These are phyloP conservation scores for Nothoprocta perdicaria DNA, from an alignment of 2,113 vertebrate species.

Conservation along the genomic window DNA sequence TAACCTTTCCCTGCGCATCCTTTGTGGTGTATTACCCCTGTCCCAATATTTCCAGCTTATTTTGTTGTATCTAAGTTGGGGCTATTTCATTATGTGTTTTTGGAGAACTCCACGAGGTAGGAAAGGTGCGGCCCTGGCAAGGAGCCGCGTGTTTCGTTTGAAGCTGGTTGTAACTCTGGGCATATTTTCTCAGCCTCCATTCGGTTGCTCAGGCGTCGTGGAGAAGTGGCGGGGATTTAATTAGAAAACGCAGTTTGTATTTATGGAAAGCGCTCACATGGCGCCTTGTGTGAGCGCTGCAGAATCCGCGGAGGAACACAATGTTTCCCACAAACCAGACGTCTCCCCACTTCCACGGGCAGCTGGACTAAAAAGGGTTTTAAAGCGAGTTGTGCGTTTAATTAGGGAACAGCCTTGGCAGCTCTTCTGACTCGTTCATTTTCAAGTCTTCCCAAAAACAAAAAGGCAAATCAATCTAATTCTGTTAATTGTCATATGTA, in stretches of 20 bases:
- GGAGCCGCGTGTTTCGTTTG: neutral
- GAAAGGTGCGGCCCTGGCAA: neutral
- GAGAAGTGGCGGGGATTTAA: conserved; percentile 59
- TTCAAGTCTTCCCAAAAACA: conserved; percentile 36
- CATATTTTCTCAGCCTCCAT: conserved; percentile 41
- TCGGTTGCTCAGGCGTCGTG: neutral
- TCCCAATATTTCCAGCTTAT: neutral
- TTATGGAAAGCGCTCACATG: conserved; percentile 67
- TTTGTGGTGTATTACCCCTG: neutral
- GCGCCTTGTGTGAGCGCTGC: conserved; percentile 52
- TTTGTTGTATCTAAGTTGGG: neutral
- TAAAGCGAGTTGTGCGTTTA: conserved; percentile 49
- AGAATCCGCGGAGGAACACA: conserved; percentile 62
- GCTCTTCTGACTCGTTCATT: conserved; percentile 63
- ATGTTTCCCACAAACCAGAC: conserved; percentile 68
- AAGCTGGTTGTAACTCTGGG: conserved; percentile 23
- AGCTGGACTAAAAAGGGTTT: conserved; percentile 59
- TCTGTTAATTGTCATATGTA: conserved; percentile 52
- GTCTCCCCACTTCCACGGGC: conserved; percentile 34
- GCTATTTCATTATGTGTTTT: neutral
- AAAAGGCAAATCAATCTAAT: neutral
- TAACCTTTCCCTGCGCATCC: neutral
- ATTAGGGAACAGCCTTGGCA: conserved; percentile 66
- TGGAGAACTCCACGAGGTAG: neutral
- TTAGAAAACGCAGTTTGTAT: conserved; percentile 51